Percentiles rank a stretch among this genome's conserved stretches.
Conservation (phyloP, 2,888 invertebrate species). For the Volucella inanis region DNA sequence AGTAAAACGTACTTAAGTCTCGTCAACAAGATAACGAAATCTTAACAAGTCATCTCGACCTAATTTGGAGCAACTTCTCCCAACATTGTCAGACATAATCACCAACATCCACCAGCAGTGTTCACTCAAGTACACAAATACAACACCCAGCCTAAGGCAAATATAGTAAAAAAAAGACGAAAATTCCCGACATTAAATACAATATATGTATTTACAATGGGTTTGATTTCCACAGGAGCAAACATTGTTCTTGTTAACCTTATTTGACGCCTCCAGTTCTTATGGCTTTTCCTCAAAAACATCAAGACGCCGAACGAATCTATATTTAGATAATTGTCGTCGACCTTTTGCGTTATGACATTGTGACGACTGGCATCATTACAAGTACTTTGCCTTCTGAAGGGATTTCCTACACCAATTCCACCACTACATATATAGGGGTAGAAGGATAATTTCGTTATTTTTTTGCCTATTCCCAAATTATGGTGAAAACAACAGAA, state of each 20-base stretch:
- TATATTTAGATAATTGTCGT: conserved; percentile 38
- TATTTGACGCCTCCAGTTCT: background rate
- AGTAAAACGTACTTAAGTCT: no score
- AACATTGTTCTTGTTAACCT: conserved; percentile 21
- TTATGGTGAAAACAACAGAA: conserved; percentile 30
- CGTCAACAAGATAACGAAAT: background rate
- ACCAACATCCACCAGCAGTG: no score
- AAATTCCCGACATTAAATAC: conserved; percentile 27
- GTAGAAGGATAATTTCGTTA: conserved; percentile 14
- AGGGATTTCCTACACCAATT: conserved; percentile 30
- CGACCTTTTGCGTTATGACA: conserved; percentile 35
- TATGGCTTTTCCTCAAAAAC: background rate
- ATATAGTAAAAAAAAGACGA: background rate
- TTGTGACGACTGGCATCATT: conserved; percentile 37
- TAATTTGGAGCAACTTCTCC: background rate
- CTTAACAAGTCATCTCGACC: conserved; percentile 5
- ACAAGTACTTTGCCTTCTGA: conserved; percentile 9
- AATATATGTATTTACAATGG: conserved; percentile 6
- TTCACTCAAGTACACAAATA: background rate
- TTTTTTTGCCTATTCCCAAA: conserved; percentile 20
- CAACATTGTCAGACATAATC: background rate
- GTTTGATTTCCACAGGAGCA: conserved; percentile 9
- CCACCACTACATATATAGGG: background rate
- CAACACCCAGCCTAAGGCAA: background rate
- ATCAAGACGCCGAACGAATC: background rate